Evolutionary conservation across 2,888 invertebrate genomes (phyloP).

Genomic region (Pterostichus niger): DNA sequence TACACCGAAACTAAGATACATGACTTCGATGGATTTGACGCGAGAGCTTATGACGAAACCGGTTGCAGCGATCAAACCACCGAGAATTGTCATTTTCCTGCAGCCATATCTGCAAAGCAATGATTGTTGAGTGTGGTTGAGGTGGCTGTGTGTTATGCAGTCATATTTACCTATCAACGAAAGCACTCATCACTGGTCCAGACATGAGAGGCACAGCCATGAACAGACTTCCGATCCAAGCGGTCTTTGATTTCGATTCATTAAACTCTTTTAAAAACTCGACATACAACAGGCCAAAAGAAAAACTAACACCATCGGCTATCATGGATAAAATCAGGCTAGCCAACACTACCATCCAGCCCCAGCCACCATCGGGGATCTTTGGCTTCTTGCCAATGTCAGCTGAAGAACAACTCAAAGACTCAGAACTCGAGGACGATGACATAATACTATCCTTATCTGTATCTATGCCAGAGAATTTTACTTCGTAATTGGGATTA

Average conservation of each 20-base stretch:
- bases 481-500: slow-evolving; percentile 69
- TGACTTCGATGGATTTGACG: slow-evolving; percentile 85
- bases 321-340: slow-evolving; percentile 93
- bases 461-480: slow-evolving; percentile 68
- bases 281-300: slow-evolving; percentile 93
- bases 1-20: slow-evolving; percentile 92
- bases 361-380: slow-evolving; percentile 92
- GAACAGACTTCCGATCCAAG: slow-evolving; percentile 94
- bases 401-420: not conserved
- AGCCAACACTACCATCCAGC: slow-evolving; percentile 93
- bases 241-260: slow-evolving; percentile 90
- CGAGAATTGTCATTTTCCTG: slow-evolving; percentile 85
- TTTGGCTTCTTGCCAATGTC: slow-evolving; percentile 77
- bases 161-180: slow-evolving; percentile 92
- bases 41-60: slow-evolving; percentile 89
- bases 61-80: slow-evolving; percentile 85
- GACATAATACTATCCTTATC: slow-evolving; percentile 70
- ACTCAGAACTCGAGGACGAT: slow-evolving; percentile 58
- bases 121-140: not conserved
- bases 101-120: slow-evolving; percentile 58
- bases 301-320: slow-evolving; percentile 95
- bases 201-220: slow-evolving; percentile 92
- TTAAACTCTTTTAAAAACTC: slow-evolving; percentile 90
- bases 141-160: too few relatives aligned
- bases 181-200: slow-evolving; percentile 90